Conservation (phyloP, 2,797 vertebrate genomes). For the Pteronotus mesoamericanus region DNA sequence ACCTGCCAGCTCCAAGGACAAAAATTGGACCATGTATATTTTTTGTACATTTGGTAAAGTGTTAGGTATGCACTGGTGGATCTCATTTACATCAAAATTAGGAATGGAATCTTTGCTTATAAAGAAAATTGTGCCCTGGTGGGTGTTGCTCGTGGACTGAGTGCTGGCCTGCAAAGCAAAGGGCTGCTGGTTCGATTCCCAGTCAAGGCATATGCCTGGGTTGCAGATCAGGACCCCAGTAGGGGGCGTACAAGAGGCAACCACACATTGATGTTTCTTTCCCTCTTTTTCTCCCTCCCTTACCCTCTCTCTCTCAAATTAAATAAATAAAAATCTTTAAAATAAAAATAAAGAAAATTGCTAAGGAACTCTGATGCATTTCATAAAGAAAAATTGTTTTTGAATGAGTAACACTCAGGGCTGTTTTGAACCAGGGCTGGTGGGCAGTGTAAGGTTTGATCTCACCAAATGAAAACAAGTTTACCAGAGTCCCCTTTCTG, state of each 20-base stretch:
- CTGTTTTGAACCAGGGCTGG: background rate
- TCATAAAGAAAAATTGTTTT: background rate
- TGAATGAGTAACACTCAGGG: background rate
- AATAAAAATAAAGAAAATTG: constrained; percentile 16
- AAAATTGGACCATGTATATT: background rate
- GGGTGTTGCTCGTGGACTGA: too few species aligned
- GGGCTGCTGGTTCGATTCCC: too few species aligned
- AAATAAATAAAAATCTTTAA: too few species aligned
- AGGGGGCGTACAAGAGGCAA: too few species aligned
- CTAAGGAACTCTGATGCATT: background rate
- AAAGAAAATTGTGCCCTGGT: constrained; percentile 8
- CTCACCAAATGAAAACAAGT: background rate
- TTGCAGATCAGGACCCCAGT: too few species aligned
- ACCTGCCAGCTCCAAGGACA: background rate
- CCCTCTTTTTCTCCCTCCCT: too few species aligned
- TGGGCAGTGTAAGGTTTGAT: background rate
- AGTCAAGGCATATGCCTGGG: too few species aligned
- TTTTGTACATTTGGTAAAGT: background rate
- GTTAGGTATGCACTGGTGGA: background rate
- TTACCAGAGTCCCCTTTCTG: background rate
- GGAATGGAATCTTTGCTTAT: constrained; percentile 12
- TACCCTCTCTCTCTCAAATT: too few species aligned
- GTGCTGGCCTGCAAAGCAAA: too few species aligned
- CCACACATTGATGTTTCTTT: too few species aligned
- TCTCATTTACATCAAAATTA: background rate